phyloP scores from a whole-genome alignment of 2,888 invertebrate species.

The Idaea dimidiata region DNA sequence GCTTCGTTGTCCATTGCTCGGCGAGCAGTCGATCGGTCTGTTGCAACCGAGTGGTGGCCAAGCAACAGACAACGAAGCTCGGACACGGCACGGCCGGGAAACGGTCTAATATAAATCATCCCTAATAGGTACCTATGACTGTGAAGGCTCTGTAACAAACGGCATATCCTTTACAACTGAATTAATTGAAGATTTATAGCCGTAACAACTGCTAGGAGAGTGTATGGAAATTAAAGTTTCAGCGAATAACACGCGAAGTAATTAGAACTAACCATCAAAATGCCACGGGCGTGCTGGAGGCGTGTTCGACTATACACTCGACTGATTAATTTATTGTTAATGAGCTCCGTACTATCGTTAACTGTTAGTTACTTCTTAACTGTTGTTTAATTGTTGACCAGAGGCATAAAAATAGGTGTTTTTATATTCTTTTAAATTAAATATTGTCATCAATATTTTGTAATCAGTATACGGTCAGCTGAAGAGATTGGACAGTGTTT shows the following conservation, averaged over 20 bases:
- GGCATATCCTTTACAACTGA: background rate
- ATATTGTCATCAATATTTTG: constrained; percentile 12
- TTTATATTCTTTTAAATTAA: background rate
- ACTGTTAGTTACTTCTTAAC: constrained; percentile 32
- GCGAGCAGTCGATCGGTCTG: too few relatives aligned
- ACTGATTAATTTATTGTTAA: constrained; percentile 70
- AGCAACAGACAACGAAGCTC: too few relatives aligned
- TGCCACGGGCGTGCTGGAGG: constrained; percentile 29
- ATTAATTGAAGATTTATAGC: background rate
- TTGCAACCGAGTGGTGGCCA: too few relatives aligned
- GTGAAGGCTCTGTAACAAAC: background rate
- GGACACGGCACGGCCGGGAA: too few relatives aligned
- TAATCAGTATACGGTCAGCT: background rate
- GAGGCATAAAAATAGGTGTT: background rate
- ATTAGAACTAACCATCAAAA: constrained; percentile 7
- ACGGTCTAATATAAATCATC: too few relatives aligned
- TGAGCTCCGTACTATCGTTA: constrained; percentile 53
- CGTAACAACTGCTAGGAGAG: background rate
- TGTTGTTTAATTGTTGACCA: constrained; percentile 23
- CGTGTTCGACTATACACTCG: constrained; percentile 27
- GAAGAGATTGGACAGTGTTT: background rate
- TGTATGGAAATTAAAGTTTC: background rate
- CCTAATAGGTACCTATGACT: background rate
- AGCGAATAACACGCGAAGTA: constrained; percentile 8
- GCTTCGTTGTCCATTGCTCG: too few relatives aligned